Percentiles rank a stretch among this genome's conserved stretches.
Conservation (phyloP, 2,888 invertebrate genomes). For the Drosophila nr. medialis region DNA sequence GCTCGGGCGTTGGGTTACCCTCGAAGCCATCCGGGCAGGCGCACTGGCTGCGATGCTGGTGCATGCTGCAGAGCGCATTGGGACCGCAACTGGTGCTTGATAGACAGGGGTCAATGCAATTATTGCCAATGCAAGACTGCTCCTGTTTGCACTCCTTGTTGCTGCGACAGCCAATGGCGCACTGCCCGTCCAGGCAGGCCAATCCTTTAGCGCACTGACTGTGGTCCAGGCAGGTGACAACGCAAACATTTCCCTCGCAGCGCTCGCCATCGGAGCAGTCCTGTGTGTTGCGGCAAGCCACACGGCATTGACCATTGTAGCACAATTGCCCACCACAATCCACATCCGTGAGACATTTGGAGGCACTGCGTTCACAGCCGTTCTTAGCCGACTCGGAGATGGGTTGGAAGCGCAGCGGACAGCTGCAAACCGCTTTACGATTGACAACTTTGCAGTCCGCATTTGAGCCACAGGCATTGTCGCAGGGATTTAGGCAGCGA, state of each 20-base stretch:
- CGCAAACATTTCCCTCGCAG: slow-evolving; percentile 92
- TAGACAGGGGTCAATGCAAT: slow-evolving; percentile 93
- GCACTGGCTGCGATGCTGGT: slow-evolving; percentile 91
- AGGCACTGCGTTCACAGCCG: slow-evolving; percentile 90
- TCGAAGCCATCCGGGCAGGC: slow-evolving; percentile 94
- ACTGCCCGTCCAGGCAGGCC: slow-evolving; percentile 92
- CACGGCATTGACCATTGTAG: slow-evolving; percentile 92
- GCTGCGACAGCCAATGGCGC: slow-evolving; percentile 93
- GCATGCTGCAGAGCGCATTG: slow-evolving; percentile 92
- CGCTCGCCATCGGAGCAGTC: slow-evolving; percentile 93
- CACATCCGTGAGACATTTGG: slow-evolving; percentile 88
- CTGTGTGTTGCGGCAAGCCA: slow-evolving; percentile 90
- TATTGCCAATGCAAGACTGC: slow-evolving; percentile 93
- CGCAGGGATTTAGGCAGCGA: slow-evolving; percentile 92
- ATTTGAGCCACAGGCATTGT: slow-evolving; percentile 92
- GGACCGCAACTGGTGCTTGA: slow-evolving; percentile 92
- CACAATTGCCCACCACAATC: slow-evolving; percentile 93
- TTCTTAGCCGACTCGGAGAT: slow-evolving; percentile 87
- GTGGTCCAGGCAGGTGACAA: slow-evolving; percentile 92
- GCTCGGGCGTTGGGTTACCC: slow-evolving; percentile 94
- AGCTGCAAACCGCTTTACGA: slow-evolving; percentile 91
- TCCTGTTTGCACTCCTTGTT: slow-evolving; percentile 91
- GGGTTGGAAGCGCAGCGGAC: slow-evolving; percentile 91
- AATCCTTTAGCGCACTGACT: slow-evolving; percentile 92
- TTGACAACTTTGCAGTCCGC: slow-evolving; percentile 92